Base-by-base conservation (phyloP, 2,888 invertebrate species). In the Drosophila bunnanda region DNA sequence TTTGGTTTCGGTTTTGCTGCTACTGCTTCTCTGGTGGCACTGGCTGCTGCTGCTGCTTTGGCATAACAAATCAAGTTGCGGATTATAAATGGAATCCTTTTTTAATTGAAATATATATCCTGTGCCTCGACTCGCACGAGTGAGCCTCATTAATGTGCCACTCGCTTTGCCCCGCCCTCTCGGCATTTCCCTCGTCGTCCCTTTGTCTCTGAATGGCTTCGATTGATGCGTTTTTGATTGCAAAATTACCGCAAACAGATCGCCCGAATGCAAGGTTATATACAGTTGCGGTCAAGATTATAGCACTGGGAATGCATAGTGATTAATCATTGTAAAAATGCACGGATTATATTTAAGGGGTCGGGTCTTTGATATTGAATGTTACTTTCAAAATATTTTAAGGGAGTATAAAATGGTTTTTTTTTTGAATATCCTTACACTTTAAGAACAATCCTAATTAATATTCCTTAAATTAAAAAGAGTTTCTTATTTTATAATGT, bases 141-240 rank as follows among this genome's bases (percentile, higher is more conserved):
- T 64, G 58, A 43, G 74, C 56, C 73, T 73, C 73, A 73, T 74
- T 73, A 73, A 74, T 74, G 71, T 56, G 46, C 53, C 57, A 43
- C 55, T 54, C 39, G 38, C n/a, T 30, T 38, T 12, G 7, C 22
- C 43, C 43, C 10, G 7, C n/a, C 2, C 22, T 6, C 13, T 15
- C 8, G 25, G 10, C 44, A n/a, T 46, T 25, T n/a, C 28, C 46
- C 72, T 68, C 70, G 74, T 68, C 62, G 57, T 38, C 17, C n/a
- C 28, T 53, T 72, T 85, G 75, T 73, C 52, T 17, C 38, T 58
- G 30, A 28, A 48, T 50, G 46, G 67, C 48, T 62, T 73, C 85
- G 85, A 84, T 88, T 84, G 88, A 84, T 84, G 85, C 83, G 86
- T 88, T 88, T 84, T 88, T 84, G 83, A 84, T 84, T 84, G 83